These are phyloP conservation scores for Branchellion lobata DNA, from an alignment of 2,888 invertebrate genomes.

Conservation along the genomic window DNA sequence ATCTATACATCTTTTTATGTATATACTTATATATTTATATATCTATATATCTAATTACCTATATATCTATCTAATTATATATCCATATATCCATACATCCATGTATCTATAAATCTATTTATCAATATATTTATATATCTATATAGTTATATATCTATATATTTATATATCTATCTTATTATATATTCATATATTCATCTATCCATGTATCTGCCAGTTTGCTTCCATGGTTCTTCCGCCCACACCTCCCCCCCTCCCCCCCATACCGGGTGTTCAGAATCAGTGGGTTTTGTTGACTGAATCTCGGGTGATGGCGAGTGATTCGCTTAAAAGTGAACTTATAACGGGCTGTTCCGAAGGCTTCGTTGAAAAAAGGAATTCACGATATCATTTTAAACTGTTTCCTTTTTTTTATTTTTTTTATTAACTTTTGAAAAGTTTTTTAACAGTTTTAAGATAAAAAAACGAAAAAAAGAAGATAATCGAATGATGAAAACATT, in stretches of 20 bases:
- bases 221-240: neutral
- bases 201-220: neutral
- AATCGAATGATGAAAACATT: no score
- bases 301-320: no score
- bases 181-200: neutral
- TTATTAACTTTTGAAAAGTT: no score
- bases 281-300: no score
- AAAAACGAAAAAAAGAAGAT: no score
- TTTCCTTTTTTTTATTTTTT: no score
- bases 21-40: neutral
- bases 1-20: neutral
- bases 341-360: no score
- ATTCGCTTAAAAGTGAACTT: no score
- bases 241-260: neutral
- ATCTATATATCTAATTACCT: neutral
- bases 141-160: neutral
- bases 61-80: neutral
- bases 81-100: slow-evolving; percentile 8
- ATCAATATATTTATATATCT: neutral
- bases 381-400: no score
- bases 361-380: no score
- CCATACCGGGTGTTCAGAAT: no score
- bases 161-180: neutral
- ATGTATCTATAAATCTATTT: neutral
- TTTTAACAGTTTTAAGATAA: no score